These are phyloP conservation scores for Chelonoidis abingdonii DNA, from an alignment of 2,113 vertebrate genomes.

Conservation along the genomic window DNA sequence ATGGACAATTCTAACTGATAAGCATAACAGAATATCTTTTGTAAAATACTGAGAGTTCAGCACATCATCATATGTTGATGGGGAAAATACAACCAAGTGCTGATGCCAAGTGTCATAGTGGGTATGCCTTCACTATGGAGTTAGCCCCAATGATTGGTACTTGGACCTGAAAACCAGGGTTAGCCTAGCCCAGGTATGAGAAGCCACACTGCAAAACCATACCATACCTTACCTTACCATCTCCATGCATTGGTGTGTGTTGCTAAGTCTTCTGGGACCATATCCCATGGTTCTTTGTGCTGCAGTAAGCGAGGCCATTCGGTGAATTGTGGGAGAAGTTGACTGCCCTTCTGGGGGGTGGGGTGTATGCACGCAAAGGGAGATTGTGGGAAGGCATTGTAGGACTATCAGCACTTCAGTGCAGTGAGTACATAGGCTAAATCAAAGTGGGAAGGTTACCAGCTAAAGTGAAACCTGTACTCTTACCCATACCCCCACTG, in stretches of 20 bases:
- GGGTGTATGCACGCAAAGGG: too few species aligned
- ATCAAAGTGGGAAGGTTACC: too few species aligned
- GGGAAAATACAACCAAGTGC: background rate
- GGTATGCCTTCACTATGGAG: too few species aligned
- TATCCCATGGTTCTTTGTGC: fast-evolving
- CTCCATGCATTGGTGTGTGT: background rate
- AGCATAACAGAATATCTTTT: too few species aligned
- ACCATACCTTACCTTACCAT: background rate
- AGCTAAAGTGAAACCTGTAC: fast-evolving
- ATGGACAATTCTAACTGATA: background rate
- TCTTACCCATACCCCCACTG: background rate
- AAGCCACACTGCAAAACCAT: background rate
- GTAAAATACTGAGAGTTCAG: background rate
- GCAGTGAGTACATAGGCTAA: too few species aligned
- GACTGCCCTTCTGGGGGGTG: too few species aligned
- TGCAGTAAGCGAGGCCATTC: background rate
- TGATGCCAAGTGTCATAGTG: background rate
- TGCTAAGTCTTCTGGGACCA: background rate
- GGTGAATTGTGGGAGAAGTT: too few species aligned
- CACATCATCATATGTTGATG: background rate
- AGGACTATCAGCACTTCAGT: background rate
- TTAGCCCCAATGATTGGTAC: background rate
- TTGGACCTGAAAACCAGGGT: fast-evolving
- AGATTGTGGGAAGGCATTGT: background rate
- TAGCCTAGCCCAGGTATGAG: background rate